phyloP scores from a whole-genome alignment of 2,113 vertebrate genomes.

The rabbit (Oryctolagus cuniculus) region DNA sequence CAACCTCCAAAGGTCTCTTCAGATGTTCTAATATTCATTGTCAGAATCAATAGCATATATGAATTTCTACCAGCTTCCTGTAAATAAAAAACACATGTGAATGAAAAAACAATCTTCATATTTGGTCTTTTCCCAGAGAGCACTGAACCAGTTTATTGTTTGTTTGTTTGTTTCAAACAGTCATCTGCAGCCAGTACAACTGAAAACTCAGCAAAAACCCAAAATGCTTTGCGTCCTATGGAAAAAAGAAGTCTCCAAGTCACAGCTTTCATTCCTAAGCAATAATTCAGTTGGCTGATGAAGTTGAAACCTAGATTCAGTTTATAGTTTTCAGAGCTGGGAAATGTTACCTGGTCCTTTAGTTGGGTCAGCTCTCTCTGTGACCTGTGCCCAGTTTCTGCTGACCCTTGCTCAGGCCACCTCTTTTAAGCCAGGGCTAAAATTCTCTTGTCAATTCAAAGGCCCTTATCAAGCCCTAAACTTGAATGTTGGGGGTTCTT shows the following conservation, averaged over 20 bases:
- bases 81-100: conserved; percentile 49
- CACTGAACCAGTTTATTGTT: conserved; percentile 42
- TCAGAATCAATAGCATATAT: conserved; percentile 38
- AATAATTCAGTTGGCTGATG: conserved; percentile 82
- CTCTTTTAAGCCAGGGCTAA: conserved; percentile 62
- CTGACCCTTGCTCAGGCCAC: conserved; percentile 52
- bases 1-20: not conserved
- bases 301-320: conserved; percentile 82
- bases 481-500: conserved; percentile 45
- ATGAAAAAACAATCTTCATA: not conserved
- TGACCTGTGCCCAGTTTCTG: conserved; percentile 71
- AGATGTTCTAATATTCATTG: conserved; percentile 63
- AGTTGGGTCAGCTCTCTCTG: conserved; percentile 80
- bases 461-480: conserved; percentile 40
- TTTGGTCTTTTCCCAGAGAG: conserved; percentile 56
- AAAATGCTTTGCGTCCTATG: conserved; percentile 76
- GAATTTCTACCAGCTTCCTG: conserved; percentile 31
- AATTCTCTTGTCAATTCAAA: conserved; percentile 64
- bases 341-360: conserved; percentile 80
- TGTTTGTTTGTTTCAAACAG: conserved; percentile 66
- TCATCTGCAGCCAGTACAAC: conserved; percentile 67
- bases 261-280: conserved; percentile 78
- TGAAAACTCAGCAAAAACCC: conserved; percentile 72
- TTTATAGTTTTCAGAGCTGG: conserved; percentile 82
- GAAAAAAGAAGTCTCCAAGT: conserved; percentile 74